phyloP scores from a whole-genome alignment of 2,113 vertebrate genomes.

The Neodontobutis hainanensis region DNA sequence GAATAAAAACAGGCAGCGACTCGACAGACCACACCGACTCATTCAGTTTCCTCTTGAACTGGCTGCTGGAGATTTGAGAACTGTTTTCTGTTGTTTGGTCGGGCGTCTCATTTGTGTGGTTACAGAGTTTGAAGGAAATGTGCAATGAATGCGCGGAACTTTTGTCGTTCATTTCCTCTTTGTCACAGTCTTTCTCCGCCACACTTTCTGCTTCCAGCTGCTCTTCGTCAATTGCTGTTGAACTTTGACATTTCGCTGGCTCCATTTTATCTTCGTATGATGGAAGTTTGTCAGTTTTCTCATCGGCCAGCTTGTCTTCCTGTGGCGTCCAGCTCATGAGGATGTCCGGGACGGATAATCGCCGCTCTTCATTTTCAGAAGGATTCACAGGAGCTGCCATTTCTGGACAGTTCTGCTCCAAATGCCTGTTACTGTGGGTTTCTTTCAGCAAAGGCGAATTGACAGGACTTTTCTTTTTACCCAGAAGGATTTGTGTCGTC shows the following conservation, averaged over 20 bases:
- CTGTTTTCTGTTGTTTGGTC: slow-evolving; percentile 1
- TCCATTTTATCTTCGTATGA: neutral
- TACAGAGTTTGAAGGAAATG: neutral
- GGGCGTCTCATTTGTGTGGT: neutral
- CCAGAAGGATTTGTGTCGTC: neutral
- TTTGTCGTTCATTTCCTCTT: neutral
- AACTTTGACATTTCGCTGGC: neutral
- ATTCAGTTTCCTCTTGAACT: slow-evolving; percentile 25
- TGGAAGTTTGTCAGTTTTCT: neutral
- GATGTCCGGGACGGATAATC: slow-evolving; percentile 48
- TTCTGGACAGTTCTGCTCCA: slow-evolving; percentile 45
- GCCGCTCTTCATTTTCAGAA: slow-evolving; percentile 58
- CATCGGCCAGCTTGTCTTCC: neutral
- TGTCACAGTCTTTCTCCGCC: neutral
- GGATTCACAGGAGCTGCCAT: slow-evolving; percentile 32
- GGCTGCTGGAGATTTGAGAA: neutral
- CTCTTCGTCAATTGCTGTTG: neutral
- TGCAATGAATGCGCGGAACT: neutral
- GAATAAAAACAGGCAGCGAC: slow-evolving; percentile 51
- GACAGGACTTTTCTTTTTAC: neutral
- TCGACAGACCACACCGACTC: slow-evolving; percentile 72
- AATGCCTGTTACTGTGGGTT: slow-evolving; percentile 6
- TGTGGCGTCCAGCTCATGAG: slow-evolving; percentile 41
- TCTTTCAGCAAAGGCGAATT: neutral
- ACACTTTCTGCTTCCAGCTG: neutral